Percentiles rank a stretch among this genome's conserved stretches.
These are phyloP conservation scores for Porites cylindrica DNA, from an alignment of 92 coral and sea anemone species.

Conservation along the genomic window DNA sequence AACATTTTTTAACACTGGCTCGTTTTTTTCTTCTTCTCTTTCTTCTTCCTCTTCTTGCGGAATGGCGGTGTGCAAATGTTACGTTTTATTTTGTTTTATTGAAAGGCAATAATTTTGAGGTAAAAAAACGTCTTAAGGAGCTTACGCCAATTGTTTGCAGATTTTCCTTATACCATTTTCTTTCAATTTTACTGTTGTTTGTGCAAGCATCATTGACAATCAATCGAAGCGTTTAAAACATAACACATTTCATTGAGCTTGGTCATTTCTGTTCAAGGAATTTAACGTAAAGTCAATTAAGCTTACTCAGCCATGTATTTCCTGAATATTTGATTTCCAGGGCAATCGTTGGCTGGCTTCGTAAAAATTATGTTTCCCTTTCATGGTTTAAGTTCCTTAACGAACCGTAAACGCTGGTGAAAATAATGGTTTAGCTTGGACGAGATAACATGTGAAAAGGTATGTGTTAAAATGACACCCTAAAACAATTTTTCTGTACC, in stretches of 20 bases:
- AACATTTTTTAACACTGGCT: no score
- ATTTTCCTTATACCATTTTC: not conserved
- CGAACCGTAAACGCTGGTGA: no score
- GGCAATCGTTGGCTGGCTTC: conserved; percentile 1
- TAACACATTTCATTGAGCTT: conserved; percentile 27
- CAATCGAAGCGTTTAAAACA: conserved; percentile 29
- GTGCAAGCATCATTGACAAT: not conserved
- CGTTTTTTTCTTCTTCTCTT: no score
- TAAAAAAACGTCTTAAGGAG: not conserved
- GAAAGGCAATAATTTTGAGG: not conserved
- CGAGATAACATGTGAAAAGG: conserved; percentile 18
- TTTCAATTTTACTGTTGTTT: conserved; percentile 2
- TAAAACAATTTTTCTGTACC: conserved; percentile 11
- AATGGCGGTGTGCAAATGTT: no score
- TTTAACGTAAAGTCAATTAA: conserved; percentile 32
- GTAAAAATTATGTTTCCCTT: not conserved
- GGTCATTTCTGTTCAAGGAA: conserved; percentile 42
- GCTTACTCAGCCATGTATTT: conserved; percentile 28
- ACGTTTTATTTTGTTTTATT: no score
- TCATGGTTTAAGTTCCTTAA: not conserved
- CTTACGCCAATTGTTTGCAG: not conserved
- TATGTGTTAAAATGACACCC: not conserved
- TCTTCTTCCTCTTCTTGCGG: no score
- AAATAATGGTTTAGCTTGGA: not conserved
- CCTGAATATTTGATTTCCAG: conserved; percentile 46